Base-by-base conservation (phyloP, 2,113 vertebrate species). In the Anguilla rostrata region DNA sequence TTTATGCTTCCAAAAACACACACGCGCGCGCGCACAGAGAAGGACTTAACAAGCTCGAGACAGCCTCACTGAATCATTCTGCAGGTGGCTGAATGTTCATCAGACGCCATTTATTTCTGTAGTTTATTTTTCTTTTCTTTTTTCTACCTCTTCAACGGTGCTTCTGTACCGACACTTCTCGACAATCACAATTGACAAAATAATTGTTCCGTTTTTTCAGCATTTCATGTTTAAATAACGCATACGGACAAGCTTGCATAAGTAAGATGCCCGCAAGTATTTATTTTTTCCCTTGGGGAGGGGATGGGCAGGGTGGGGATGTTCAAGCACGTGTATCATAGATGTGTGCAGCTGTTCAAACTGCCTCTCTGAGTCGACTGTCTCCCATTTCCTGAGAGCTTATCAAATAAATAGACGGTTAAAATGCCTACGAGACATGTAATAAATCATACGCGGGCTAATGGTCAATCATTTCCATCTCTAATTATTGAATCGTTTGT, bases 401-500 rank as follows among this genome's bases (percentile, higher is more conserved):
- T 82, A 26, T 26, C 34, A 82, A 39, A 92, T 91, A 93, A 94
- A 92, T 94, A 91, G 93, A 88, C 92, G 60, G 29, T 93, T 94
- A 88, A 95, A 93, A 92, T 89, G 88, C 91, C 3, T 86, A 88
- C 94, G 93, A 94, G 94, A 93, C 43, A 22, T 91, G 93, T 91
- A 92, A 95, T 95, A 95, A 95, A 95, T 95, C 95, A 95, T 91
- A 87, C 87, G 81, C 34, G 84, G 39, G 75, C 89, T 89, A 88
- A 91, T 94, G 87, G 88, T 85, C 91, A 90, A 92, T 91, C 92
- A 93, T 95, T 96, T 95, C 93, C 93, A 90, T 89, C 82, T 83
- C 91, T 95, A 95, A 96, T 95, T 94, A 95, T 95, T 94, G 92
- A 91, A 90, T 92, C 93, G 93, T 95, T 95, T 95, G 94, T 95